Percentiles rank a stretch among this genome's conserved stretches.
These are phyloP conservation scores for Ptychochromis oligacanthus DNA, from an alignment of 2,113 vertebrate genomes.

Conservation along the genomic window DNA sequence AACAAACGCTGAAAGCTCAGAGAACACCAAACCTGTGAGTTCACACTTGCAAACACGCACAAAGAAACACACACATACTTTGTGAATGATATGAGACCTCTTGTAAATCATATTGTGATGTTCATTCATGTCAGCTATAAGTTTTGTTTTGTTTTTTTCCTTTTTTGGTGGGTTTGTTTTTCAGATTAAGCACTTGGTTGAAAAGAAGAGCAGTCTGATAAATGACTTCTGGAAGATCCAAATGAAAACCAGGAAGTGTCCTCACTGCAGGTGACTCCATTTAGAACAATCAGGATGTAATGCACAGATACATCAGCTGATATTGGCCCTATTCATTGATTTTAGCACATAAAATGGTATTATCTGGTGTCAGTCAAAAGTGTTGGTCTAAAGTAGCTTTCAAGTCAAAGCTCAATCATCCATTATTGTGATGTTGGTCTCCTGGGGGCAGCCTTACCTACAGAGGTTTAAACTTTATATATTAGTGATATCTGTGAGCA, in stretches of 20 bases:
- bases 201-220: slow-evolving; percentile 85
- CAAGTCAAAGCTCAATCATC: background rate
- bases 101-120: background rate
- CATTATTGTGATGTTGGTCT: background rate
- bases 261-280: slow-evolving; percentile 88
- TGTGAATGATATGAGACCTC: background rate
- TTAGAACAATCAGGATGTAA: no score
- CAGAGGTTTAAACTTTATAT: background rate
- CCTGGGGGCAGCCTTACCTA: no score
- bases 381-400: background rate
- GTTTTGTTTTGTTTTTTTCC: background rate
- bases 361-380: background rate
- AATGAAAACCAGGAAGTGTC: slow-evolving; percentile 86
- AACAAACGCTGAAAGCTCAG: background rate
- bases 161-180: background rate
- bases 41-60: no score
- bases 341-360: background rate
- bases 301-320: background rate
- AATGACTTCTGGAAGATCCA: slow-evolving; percentile 88
- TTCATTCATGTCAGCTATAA: background rate
- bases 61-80: background rate
- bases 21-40: slow-evolving; percentile 67
- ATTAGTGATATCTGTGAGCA: background rate
- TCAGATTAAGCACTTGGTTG: slow-evolving; percentile 92
- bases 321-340: background rate